phyloP scores from a whole-genome alignment of 1,140 invertebrate genomes.

The Heliothis virescens region DNA sequence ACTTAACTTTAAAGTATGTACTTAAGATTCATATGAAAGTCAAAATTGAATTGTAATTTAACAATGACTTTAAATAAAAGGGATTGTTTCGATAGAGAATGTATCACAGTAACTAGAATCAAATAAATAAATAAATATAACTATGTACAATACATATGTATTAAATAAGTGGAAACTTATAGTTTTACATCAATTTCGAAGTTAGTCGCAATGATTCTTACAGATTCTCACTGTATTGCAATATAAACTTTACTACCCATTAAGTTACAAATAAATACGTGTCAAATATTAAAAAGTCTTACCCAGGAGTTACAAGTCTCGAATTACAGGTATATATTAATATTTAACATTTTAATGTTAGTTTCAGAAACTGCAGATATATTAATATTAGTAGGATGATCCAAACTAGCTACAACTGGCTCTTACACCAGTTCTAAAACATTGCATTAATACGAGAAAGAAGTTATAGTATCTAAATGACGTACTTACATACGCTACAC shows the following conservation, averaged over 20 bases:
- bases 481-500: not conserved
- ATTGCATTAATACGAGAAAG: not conserved
- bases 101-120: slow-evolving; percentile 80
- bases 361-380: not conserved
- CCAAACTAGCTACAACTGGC: not conserved
- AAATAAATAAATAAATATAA: slow-evolving; percentile 78
- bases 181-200: not conserved
- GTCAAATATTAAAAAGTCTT: not conserved
- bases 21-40: too few relatives aligned
- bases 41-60: not conserved
- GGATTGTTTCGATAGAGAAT: slow-evolving; percentile 57
- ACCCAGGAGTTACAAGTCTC: not conserved
- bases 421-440: not conserved
- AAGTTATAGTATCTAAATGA: not conserved
- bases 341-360: not conserved
- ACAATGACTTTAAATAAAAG: slow-evolving; percentile 32
- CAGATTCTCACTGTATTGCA: too few relatives aligned
- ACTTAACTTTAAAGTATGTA: slow-evolving; percentile 39
- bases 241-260: not conserved
- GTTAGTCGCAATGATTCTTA: not conserved
- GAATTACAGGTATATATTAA: not conserved
- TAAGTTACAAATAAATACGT: not conserved
- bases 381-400: slow-evolving; percentile 1
- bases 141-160: slow-evolving; percentile 76
- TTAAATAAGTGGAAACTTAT: slow-evolving; percentile 14